Percentiles rank a stretch among this genome's conserved stretches.
phyloP scores from a whole-genome alignment of 2,113 vertebrate genomes.

The Pongo abelii region DNA sequence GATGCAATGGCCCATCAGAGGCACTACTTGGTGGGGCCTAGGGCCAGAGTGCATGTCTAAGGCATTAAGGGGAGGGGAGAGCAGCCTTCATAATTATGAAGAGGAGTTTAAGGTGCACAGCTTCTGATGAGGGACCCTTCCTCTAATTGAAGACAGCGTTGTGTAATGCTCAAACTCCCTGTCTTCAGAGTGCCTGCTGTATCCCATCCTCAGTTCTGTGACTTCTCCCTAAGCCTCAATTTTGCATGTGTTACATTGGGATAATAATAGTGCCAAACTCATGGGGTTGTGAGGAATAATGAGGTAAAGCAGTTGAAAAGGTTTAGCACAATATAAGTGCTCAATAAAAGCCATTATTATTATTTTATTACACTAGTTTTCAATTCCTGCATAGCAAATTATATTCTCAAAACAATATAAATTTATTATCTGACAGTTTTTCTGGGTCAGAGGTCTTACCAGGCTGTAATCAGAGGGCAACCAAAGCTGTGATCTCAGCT shows the following conservation, averaged over 20 bases:
- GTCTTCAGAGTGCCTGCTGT: background rate
- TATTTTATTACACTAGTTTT: background rate
- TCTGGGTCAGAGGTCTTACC: background rate
- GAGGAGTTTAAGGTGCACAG: background rate
- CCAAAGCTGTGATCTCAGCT: background rate
- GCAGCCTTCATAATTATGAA: rapidly evolving
- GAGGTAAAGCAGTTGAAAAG: background rate
- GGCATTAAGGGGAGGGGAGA: rapidly evolving
- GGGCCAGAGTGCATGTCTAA: rapidly evolving
- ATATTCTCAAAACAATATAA: background rate
- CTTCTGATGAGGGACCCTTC: background rate
- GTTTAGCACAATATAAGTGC: background rate
- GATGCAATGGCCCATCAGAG: background rate
- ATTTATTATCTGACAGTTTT: background rate
- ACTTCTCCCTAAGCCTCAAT: background rate
- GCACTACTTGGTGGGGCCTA: background rate
- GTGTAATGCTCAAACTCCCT: background rate
- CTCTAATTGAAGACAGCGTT: background rate
- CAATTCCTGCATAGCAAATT: background rate
- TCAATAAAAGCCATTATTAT: background rate
- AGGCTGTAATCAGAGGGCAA: background rate
- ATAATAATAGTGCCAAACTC: background rate
- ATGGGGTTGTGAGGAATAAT: background rate
- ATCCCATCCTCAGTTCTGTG: background rate
- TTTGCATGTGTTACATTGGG: background rate